These are phyloP conservation scores for Tetheella fluctuosa DNA, from an alignment of 2,888 invertebrate genomes.

Conservation along the genomic window DNA sequence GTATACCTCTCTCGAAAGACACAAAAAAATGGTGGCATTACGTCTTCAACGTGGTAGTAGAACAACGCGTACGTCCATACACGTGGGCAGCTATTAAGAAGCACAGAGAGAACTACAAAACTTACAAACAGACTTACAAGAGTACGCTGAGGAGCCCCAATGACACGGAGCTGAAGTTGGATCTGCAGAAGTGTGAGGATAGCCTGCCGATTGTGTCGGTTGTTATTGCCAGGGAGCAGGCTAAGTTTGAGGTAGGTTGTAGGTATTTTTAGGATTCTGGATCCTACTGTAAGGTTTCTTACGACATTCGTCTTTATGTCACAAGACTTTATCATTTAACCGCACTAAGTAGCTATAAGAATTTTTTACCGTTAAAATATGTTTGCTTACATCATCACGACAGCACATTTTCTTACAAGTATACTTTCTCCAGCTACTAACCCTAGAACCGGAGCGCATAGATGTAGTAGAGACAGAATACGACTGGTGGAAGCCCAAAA, in stretches of 20 bases:
- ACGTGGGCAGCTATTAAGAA: conserved; percentile 89
- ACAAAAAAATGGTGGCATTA: conserved; percentile 90
- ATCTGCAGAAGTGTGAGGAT: conserved; percentile 90
- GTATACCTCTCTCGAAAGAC: conserved; percentile 82
- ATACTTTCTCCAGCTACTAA: conserved; percentile 51
- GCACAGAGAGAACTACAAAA: conserved; percentile 87
- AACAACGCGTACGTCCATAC: conserved; percentile 89
- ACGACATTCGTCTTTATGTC: too few species aligned
- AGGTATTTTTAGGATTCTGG: too few species aligned
- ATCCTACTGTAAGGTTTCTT: too few species aligned
- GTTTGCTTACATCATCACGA: too few species aligned
- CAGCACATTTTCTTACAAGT: neutral
- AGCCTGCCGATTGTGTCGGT: conserved; percentile 89
- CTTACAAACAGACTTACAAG: conserved; percentile 88
- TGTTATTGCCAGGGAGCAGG: conserved; percentile 91
- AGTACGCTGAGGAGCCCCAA: conserved; percentile 88
- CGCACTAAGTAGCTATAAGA: too few species aligned
- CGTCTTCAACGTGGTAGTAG: conserved; percentile 87
- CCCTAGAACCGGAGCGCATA: conserved; percentile 74
- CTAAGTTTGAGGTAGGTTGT: conserved; percentile 87
- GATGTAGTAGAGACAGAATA: conserved; percentile 77
- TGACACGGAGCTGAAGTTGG: conserved; percentile 88
- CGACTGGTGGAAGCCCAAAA: conserved; percentile 75
- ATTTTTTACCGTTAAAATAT: too few species aligned
- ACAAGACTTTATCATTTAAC: neutral